phyloP scores from a whole-genome alignment of 53 echinoderm and acorn worm species.

The Hippasteria phrygiana region DNA sequence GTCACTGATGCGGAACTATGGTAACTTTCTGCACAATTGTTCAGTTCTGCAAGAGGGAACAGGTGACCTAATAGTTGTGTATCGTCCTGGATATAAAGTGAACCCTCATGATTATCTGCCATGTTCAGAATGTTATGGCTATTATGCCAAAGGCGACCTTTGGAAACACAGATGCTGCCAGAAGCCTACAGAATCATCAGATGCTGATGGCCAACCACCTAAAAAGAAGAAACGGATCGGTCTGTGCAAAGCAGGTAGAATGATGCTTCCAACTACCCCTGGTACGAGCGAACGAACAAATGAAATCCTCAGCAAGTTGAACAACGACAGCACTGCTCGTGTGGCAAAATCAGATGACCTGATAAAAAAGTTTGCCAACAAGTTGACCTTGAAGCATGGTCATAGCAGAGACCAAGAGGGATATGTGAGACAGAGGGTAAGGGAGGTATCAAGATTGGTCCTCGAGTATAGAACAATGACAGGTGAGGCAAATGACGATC shows the following conservation, averaged over 20 bases:
- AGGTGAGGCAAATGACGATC: conserved; percentile 34
- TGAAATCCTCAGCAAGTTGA: conserved; percentile 66
- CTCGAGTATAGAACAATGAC: conserved; percentile 47
- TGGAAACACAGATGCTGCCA: conserved; percentile 77
- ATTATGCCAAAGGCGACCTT: conserved; percentile 66
- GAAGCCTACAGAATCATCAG: conserved; percentile 20
- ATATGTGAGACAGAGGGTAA: conserved; percentile 62
- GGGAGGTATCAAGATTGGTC: conserved; percentile 65
- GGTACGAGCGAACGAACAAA: conserved; percentile 47
- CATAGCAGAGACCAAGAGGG: conserved; percentile 58
- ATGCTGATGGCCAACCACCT: conserved; percentile 23
- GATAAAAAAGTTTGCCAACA: conserved; percentile 70
- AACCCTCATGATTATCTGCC: conserved; percentile 66
- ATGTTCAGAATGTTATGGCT: conserved; percentile 75
- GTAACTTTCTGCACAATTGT: conserved; percentile 71
- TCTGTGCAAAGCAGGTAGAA: conserved; percentile 36
- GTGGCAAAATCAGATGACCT: conserved; percentile 63
- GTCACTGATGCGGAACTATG: conserved; percentile 66
- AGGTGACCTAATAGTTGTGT: conserved; percentile 62
- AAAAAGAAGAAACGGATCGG: conserved; percentile 60
- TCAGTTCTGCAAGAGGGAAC: conserved; percentile 67
- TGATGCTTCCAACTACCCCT: conserved; percentile 61
- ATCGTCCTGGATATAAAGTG: conserved; percentile 62
- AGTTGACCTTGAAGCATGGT: conserved; percentile 62
- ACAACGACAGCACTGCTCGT: conserved; percentile 41